Base-by-base conservation (phyloP, 2,888 invertebrate genomes). In the Lithosia quadra region DNA sequence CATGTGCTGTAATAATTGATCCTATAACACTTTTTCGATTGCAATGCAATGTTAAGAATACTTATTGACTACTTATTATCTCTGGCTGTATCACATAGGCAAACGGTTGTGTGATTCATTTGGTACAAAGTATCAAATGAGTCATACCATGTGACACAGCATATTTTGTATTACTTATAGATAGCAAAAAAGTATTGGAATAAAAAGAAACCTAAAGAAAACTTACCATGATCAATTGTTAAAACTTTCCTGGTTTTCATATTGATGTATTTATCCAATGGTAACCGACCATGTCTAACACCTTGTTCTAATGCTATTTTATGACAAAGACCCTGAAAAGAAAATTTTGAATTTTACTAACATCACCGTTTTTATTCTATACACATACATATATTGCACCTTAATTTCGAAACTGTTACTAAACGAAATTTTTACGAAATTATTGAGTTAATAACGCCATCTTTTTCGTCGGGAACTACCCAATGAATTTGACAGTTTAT, bases 191-290 rank as follows among this genome's bases (percentile, higher is more conserved):
- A 22, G 1, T 21, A 3, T 7, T 13, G 1, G 21, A 13, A 18
- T 55, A 33, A 28, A 22, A 49, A 28, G n/a, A n/a, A 4, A 15
- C 18, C n/a, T 67, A 34, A 39, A 56, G 21, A 18, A 55, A 66
- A 79, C 85, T 90, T 94, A 98, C 98, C 99, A 95, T 99, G 99
- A 92, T 99, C 98, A 79, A 99, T 98, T 57, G 99, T 98, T 69
- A 99, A 95, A 63, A 99, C 99, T 94, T 98, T 98, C 81, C 99
- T 96, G 9, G 98, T 97, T 91, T 98, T 98, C 97, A 99, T 97
- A 84, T 97, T 96, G 60, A 99, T 96, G 94, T 97, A 98, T 90
- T 99, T 97, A 75, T 97, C 97, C 78, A 99, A 96, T 0, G 99
- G 99, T 60, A 99, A 92, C 82, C 98, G 97, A 0, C 96, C 98